These are phyloP conservation scores for Micrastur ruficollis DNA, from an alignment of 2,797 vertebrate genomes.

Conservation along the genomic window DNA sequence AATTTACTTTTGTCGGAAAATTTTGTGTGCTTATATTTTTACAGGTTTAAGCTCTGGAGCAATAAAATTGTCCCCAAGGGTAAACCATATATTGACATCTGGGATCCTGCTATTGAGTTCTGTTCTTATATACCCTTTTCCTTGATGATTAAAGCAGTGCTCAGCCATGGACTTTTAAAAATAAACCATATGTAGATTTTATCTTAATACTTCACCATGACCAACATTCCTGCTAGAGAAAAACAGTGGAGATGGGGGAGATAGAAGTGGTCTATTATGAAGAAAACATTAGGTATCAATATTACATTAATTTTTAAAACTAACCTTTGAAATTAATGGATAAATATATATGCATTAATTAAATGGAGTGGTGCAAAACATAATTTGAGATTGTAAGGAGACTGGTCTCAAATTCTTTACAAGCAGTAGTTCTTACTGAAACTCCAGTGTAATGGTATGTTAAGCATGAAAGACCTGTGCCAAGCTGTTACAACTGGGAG, in stretches of 20 bases:
- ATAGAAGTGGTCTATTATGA: neutral
- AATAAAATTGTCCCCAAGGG: neutral
- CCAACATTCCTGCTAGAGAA: neutral
- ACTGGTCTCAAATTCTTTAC: neutral
- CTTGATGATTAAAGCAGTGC: neutral
- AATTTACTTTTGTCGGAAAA: neutral
- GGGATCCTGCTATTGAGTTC: constrained; percentile 22
- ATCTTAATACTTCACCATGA: neutral
- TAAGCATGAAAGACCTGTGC: neutral
- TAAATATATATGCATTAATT: neutral
- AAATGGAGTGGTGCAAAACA: neutral
- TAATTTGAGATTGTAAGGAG: neutral
- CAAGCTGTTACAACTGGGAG: neutral
- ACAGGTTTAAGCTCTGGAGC: constrained; percentile 72
- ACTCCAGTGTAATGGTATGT: neutral
- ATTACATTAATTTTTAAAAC: constrained; percentile 39
- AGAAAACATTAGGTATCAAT: constrained; percentile 23
- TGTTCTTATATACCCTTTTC: neutral
- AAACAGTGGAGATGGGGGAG: neutral
- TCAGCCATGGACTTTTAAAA: constrained; percentile 9
- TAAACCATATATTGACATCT: neutral
- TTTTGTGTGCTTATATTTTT: neutral
- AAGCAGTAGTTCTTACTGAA: neutral
- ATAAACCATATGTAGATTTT: neutral
- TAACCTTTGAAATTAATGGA: constrained; percentile 1